phyloP scores from a whole-genome alignment of 2,113 vertebrate genomes.

The Leucopsar rothschildi region DNA sequence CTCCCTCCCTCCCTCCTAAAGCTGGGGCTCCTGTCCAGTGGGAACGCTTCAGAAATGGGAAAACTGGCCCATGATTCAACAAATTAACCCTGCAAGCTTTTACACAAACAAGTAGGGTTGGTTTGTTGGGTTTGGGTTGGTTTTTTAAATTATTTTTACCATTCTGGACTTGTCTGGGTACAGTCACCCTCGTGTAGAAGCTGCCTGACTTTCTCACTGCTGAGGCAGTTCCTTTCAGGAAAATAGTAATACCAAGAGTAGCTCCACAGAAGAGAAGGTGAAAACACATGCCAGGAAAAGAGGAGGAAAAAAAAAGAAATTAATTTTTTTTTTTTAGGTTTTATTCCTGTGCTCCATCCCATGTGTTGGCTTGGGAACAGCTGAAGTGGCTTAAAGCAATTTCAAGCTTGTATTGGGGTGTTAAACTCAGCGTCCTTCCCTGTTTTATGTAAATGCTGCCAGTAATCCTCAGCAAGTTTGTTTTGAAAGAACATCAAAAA shows the following conservation, averaged over 20 bases:
- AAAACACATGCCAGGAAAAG: not conserved
- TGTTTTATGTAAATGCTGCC: not conserved
- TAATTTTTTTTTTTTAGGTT: not conserved
- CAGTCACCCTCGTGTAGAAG: not conserved
- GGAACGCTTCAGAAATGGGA: not conserved
- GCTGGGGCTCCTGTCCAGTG: not conserved
- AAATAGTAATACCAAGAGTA: not conserved
- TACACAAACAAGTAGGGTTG: not conserved
- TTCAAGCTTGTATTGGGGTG: not conserved
- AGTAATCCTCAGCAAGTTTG: not conserved
- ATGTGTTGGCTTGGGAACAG: not conserved
- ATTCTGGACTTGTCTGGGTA: not conserved
- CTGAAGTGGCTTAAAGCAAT: not conserved
- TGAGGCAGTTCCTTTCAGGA: not conserved
- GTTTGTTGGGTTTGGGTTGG: not conserved
- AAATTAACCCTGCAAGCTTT: not conserved
- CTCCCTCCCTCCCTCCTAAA: not conserved
- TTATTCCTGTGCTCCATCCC: not conserved
- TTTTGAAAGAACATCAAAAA: slow-evolving; percentile 10
- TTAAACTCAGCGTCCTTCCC: not conserved
- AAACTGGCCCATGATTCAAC: not conserved
- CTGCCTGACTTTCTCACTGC: not conserved
- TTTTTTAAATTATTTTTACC: not conserved
- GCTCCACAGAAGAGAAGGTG: not conserved
- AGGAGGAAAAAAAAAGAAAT: not conserved